A percentile compares a stretch with the other conserved stretches of the same genome.
phyloP scores from a whole-genome alignment of 2,797 vertebrate genomes.

The Enteromius afrohamiltoni region DNA sequence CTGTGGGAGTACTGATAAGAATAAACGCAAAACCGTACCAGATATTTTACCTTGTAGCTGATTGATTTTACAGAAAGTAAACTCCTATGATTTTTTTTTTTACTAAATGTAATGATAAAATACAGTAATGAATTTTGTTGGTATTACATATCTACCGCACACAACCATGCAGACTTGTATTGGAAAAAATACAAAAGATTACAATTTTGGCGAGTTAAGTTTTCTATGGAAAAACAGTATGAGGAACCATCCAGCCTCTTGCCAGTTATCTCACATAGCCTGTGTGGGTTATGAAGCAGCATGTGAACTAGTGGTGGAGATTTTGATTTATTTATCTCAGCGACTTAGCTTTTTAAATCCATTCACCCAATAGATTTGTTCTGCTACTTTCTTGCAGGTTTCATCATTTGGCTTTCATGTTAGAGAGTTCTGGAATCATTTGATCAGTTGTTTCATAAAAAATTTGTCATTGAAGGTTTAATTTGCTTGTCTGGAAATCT shows the following conservation, averaged over 20 bases:
- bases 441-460: too few species aligned
- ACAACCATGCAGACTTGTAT: neutral
- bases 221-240: too few species aligned
- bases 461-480: too few species aligned
- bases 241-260: neutral
- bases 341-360: neutral
- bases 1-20: constrained; percentile 43
- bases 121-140: neutral
- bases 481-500: too few species aligned
- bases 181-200: neutral
- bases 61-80: constrained; percentile 10
- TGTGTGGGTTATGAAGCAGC: neutral
- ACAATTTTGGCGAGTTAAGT: too few species aligned
- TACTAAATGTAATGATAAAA: neutral
- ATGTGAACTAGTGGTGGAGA: neutral
- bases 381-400: neutral
- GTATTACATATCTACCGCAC: neutral
- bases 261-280: neutral
- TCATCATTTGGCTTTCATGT: neutral
- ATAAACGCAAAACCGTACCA: neutral
- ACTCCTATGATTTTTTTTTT: neutral
- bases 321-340: neutral
- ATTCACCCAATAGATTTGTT: neutral
- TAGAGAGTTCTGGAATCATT: too few species aligned
- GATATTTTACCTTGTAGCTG: constrained; percentile 9